Conservation (phyloP, 2,797 vertebrate species). For the Trachurus trachurus region DNA sequence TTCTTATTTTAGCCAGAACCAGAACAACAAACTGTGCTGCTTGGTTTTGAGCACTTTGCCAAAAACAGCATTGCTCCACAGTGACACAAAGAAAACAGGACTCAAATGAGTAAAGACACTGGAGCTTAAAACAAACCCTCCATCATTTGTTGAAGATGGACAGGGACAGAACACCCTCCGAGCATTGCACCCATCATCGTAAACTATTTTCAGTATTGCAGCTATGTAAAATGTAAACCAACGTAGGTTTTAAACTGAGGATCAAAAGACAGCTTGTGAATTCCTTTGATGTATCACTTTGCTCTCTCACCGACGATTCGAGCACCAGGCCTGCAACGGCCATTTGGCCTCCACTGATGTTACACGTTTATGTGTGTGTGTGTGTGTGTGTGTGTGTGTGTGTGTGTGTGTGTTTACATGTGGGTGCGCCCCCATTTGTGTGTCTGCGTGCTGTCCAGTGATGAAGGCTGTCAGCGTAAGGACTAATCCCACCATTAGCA, state of each 20-base stretch:
- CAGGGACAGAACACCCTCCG: background rate
- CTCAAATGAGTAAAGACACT: background rate
- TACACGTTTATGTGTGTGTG: constrained; percentile 46
- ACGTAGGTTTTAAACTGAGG: background rate
- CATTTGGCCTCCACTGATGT: constrained; percentile 32
- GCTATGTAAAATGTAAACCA: constrained; percentile 12
- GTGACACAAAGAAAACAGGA: constrained; percentile 21
- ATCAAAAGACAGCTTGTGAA: constrained; percentile 27
- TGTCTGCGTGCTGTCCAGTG: constrained; percentile 66
- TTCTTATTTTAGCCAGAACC: background rate
- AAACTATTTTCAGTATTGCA: constrained; percentile 13
- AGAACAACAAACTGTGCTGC: background rate
- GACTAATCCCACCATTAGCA: constrained; percentile 84
- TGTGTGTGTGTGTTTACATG: constrained; percentile 28
- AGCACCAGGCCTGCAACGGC: constrained; percentile 37
- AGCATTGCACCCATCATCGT: background rate
- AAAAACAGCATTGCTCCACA: constrained; percentile 12
- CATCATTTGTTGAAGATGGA: background rate
- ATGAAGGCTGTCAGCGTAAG: constrained; percentile 80
- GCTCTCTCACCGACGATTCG: constrained; percentile 8
- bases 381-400: constrained; percentile 36
- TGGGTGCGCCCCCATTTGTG: constrained; percentile 53
- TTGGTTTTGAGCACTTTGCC: background rate
- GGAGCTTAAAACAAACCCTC: background rate
- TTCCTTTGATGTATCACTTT: constrained; percentile 45